These are phyloP conservation scores for Meta bourneti DNA, from an alignment of 2,888 invertebrate genomes.

Conservation along the genomic window DNA sequence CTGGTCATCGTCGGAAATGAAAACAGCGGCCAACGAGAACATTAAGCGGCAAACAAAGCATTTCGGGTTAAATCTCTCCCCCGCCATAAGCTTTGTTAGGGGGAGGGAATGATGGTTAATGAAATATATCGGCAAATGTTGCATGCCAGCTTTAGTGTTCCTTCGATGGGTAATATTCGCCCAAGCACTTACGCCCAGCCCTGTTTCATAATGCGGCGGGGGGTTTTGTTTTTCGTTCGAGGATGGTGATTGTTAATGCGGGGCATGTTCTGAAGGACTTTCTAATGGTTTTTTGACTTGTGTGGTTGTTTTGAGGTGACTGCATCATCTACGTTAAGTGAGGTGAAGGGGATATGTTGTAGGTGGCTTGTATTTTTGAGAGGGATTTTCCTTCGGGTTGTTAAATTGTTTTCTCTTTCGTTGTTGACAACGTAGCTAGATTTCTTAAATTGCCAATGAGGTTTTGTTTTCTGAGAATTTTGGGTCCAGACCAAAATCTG, in stretches of 20 bases:
- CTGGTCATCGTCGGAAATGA: constrained; percentile 66
- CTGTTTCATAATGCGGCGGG: neutral
- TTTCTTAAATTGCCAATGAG: too few relatives aligned
- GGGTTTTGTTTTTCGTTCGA: neutral
- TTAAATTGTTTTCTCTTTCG: too few relatives aligned
- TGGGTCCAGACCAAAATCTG: too few relatives aligned
- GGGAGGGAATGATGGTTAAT: constrained; percentile 47
- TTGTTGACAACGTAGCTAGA: too few relatives aligned
- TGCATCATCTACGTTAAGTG: too few relatives aligned
- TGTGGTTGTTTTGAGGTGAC: neutral
- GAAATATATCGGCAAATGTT: constrained; percentile 68
- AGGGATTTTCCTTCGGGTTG: too few relatives aligned
- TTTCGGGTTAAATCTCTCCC: constrained; percentile 59
- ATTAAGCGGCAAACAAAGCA: constrained; percentile 63
- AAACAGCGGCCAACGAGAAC: constrained; percentile 57
- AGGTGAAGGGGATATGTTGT: too few relatives aligned
- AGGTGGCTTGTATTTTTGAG: too few relatives aligned
- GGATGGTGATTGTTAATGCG: constrained; percentile 16
- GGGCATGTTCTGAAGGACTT: neutral
- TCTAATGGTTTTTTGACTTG: neutral
- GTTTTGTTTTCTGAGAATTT: too few relatives aligned
- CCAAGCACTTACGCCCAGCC: neutral
- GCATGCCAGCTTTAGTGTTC: constrained; percentile 41
- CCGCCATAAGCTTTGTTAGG: constrained; percentile 49
- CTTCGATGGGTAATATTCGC: constrained; percentile 29